Evolutionary conservation across 2,113 vertebrate species (phyloP).

Genomic region (Genyomyrus donnyi): DNA sequence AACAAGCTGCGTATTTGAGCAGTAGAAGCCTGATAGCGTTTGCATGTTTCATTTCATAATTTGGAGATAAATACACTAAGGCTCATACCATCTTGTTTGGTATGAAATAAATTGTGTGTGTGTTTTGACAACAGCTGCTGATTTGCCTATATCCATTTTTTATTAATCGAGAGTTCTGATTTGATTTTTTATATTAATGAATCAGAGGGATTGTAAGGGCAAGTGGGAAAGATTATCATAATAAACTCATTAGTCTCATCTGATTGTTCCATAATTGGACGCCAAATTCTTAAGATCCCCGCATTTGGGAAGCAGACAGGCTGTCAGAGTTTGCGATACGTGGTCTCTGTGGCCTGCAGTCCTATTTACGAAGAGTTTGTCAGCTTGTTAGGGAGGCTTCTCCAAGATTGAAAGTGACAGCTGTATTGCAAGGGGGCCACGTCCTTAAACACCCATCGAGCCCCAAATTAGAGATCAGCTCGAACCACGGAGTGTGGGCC

Average conservation of each 20-base stretch:
- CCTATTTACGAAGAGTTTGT: neutral
- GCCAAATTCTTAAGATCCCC: neutral
- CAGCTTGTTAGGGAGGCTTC: constrained; percentile 1
- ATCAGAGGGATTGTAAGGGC: neutral
- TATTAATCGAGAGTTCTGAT: neutral
- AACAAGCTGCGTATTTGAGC: neutral
- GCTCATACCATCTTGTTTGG: neutral
- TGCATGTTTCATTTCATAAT: neutral
- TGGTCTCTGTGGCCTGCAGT: neutral
- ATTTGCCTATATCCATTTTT: neutral
- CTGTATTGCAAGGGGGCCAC: neutral
- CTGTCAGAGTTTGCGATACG: neutral
- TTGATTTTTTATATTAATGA: constrained; percentile 4
- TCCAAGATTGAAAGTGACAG: neutral
- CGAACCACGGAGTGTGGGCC: neutral
- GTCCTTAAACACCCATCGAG: neutral
- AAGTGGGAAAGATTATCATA: neutral
- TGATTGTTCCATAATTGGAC: neutral
- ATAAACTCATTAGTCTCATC: neutral
- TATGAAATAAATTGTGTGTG: neutral
- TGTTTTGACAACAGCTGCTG: neutral
- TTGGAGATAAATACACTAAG: neutral
- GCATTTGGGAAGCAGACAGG: neutral
- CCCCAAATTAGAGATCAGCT: constrained; percentile 14
- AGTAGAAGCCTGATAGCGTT: neutral